Evolutionary conservation across 2,113 vertebrate genomes (phyloP).

Genomic region (Passer domesticus): DNA sequence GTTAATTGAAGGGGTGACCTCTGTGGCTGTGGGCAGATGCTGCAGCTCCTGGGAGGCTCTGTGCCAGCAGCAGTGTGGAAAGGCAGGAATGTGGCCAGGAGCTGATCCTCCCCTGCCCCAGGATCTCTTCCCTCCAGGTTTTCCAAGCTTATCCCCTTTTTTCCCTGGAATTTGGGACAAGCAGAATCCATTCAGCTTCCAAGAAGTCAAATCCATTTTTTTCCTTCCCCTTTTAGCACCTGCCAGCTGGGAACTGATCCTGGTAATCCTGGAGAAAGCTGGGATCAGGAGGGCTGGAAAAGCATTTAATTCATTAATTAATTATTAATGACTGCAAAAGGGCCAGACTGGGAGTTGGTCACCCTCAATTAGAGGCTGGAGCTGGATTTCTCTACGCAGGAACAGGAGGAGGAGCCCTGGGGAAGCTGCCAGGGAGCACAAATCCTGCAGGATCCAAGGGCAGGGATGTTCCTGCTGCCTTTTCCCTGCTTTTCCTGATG

Average conservation of each 20-base stretch:
- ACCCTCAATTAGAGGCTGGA: neutral
- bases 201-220: neutral
- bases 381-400: neutral
- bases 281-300: neutral
- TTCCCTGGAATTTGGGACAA: rapidly evolving
- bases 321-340: neutral
- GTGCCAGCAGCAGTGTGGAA: neutral
- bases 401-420: neutral
- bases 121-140: rapidly evolving
- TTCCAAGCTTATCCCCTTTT: neutral
- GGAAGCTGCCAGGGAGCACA: neutral
- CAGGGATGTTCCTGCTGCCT: neutral
- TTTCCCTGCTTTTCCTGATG: neutral
- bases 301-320: constrained; percentile 1
- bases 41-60: neutral
- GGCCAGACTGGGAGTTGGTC: neutral
- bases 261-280: neutral
- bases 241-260: neutral
- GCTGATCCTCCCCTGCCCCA: neutral
- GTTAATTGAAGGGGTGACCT: rapidly evolving
- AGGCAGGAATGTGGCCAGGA: neutral
- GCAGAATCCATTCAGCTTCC: neutral
- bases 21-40: neutral
- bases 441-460: neutral
- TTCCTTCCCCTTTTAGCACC: neutral